Base-by-base conservation (phyloP, 1,140 invertebrate species). In the Ericerus pela region DNA sequence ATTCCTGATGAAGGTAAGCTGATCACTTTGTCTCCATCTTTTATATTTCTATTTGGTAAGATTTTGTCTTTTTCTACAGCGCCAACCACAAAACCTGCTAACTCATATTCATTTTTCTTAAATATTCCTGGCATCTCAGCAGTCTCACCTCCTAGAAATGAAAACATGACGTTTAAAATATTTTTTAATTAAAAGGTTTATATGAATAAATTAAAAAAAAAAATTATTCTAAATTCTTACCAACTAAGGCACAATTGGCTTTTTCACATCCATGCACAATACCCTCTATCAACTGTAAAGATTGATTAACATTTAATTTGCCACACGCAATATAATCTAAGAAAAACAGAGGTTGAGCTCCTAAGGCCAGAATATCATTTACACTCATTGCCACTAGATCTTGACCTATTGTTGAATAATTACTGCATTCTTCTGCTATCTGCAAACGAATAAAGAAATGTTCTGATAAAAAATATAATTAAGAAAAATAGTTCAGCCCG, bases 361-460 rank as follows among this genome's bases (percentile, higher is more conserved):
- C 93, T 61, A 94, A 84, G 36, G 88, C 90, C 20, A 98, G 71
- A 47, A 98, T 80, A 70, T 98, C 94, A 73, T 99, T 99, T 2
- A 94, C 93, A 67, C 91, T 95, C 89, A 96, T 96, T 10, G 94
- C 95, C 10, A 99, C 94, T 29, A 98, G 75, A 73, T 98, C 96
- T 63, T 93, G 85, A 1, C 95, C 96, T 55, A 98, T 79, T 0
- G 84, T 85, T 60, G 84, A 75, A 67, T 92, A 91, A 47, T 83
- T 79, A 20, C 80, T 76, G 54, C 79, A 77, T 55, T 78, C 75
- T 65, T 93, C 77, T 0, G 93, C 92, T 62, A 96, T 79, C 80
- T 94, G 66, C 30, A 68, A 67, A 3, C 27, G n/a, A 12, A 43
- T n/a, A 27, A 31, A 6, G 14, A 29, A 53, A 10, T 8, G 18